A percentile compares a stretch with the other conserved stretches of the same genome.
These are phyloP conservation scores for Andrena haemorrhoa DNA, from an alignment of 2,888 invertebrate genomes.

Conservation along the genomic window DNA sequence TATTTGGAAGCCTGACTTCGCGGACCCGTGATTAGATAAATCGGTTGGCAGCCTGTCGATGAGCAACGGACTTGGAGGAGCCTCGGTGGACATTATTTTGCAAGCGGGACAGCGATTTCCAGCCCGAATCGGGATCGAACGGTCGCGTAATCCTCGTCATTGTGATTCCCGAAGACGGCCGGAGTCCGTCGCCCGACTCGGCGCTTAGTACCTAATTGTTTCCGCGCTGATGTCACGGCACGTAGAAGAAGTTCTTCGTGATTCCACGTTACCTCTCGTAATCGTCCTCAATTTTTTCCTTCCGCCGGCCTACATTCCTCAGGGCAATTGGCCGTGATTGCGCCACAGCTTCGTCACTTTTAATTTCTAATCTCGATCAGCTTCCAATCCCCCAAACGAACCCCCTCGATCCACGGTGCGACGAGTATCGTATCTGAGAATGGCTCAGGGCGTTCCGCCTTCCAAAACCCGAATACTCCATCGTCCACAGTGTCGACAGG, in stretches of 20 bases:
- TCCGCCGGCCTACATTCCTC: constrained; percentile 62
- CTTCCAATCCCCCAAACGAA: neutral
- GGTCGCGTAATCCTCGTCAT: constrained; percentile 49
- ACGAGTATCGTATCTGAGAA: too few species aligned
- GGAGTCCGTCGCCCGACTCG: neutral
- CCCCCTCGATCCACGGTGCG: neutral
- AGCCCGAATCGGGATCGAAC: constrained; percentile 31
- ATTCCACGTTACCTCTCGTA: constrained; percentile 37
- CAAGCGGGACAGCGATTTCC: constrained; percentile 33
- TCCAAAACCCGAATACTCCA: too few species aligned
- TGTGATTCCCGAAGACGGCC: constrained; percentile 38
- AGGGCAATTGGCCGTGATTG: constrained; percentile 38
- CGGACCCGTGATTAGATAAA: neutral
- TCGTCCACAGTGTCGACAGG: neutral
- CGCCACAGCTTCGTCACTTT: constrained; percentile 7
- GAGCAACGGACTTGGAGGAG: neutral
- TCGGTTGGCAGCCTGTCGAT: neutral
- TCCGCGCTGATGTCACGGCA: constrained; percentile 53
- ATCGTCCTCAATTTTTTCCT: constrained; percentile 71
- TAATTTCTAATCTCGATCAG: constrained; percentile 16
- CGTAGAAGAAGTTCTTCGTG: constrained; percentile 34
- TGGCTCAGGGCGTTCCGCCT: too few species aligned
- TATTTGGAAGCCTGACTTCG: neutral
- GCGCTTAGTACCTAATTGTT: constrained; percentile 46
- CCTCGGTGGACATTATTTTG: constrained; percentile 16